phyloP scores from a whole-genome alignment of 2,797 vertebrate genomes.

The Enteromius afrohamiltoni region DNA sequence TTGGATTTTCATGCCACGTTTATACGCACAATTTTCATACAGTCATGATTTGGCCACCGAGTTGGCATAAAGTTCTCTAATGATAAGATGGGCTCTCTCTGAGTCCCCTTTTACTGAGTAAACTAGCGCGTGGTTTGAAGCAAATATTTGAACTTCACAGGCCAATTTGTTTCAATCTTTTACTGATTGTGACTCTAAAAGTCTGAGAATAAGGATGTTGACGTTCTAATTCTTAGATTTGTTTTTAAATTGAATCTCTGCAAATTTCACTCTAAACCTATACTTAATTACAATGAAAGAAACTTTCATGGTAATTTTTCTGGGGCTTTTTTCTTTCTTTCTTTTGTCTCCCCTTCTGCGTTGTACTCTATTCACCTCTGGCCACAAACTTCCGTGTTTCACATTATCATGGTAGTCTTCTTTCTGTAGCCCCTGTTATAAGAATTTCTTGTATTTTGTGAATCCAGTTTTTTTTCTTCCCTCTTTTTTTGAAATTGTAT shows the following conservation, averaged over 20 bases:
- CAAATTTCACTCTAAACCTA: constrained; percentile 21
- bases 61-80: constrained; percentile 1
- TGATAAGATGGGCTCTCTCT: neutral
- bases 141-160: constrained; percentile 4
- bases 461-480: constrained; percentile 50
- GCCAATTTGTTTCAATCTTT: neutral
- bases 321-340: neutral
- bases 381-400: constrained; percentile 27
- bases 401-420: neutral
- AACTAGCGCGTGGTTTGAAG: neutral
- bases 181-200: neutral
- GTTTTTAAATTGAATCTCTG: neutral
- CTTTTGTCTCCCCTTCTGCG: neutral
- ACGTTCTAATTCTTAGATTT: neutral
- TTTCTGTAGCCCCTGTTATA: constrained; percentile 28
- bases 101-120: neutral
- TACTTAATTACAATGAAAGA: neutral
- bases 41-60: neutral
- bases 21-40: constrained; percentile 7
- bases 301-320: constrained; percentile 4
- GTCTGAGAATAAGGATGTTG: neutral
- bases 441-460: constrained; percentile 55
- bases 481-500: constrained; percentile 57
- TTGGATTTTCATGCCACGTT: neutral
- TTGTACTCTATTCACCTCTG: neutral